Conservation (phyloP, 2,888 invertebrate genomes). For the Melitaea athalia region DNA sequence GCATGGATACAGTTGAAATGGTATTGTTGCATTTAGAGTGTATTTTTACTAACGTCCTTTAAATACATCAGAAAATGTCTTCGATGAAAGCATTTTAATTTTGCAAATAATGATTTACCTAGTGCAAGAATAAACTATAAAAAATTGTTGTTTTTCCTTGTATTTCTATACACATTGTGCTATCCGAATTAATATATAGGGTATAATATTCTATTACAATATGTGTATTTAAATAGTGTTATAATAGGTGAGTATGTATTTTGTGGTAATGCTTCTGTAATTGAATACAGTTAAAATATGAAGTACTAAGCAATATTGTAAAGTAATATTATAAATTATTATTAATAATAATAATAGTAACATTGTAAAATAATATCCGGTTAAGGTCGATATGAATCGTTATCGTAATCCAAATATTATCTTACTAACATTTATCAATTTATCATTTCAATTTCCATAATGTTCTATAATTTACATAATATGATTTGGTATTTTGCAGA, state of each 20-base stretch:
- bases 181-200: too few species aligned
- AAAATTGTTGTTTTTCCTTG: too few species aligned
- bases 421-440: slow-evolving; percentile 31
- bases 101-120: too few species aligned
- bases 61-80: not conserved
- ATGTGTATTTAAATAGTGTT: too few species aligned
- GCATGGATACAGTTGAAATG: not conserved
- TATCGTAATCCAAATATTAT: slow-evolving; percentile 44
- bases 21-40: not conserved
- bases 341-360: too few species aligned
- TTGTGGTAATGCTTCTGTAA: too few species aligned
- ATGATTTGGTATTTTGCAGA: not conserved
- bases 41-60: not conserved
- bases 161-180: too few species aligned
- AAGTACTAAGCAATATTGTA: slow-evolving; percentile 13
- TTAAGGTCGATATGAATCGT: slow-evolving; percentile 31
- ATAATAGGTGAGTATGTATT: too few species aligned
- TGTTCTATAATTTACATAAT: not conserved
- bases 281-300: not conserved
- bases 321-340: too few species aligned
- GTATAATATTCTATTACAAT: too few species aligned
- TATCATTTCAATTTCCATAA: slow-evolving; percentile 7
- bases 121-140: too few species aligned
- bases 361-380: slow-evolving; percentile 28
- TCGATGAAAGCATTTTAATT: not conserved